These are phyloP conservation scores for Cichladusa arquata DNA, from an alignment of 2,113 vertebrate species.

Conservation along the genomic window DNA sequence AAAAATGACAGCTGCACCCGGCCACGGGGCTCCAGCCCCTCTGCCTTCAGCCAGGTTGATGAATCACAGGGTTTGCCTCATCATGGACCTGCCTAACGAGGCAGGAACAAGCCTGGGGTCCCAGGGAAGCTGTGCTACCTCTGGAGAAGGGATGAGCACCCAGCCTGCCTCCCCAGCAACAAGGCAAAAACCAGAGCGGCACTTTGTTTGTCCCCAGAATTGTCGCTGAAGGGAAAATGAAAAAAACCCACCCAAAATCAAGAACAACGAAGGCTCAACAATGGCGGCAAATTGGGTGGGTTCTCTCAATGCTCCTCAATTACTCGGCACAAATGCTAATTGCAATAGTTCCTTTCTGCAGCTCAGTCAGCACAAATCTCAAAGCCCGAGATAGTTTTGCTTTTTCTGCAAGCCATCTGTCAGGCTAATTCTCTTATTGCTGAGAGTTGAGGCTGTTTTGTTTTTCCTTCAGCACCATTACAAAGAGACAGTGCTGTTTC, in stretches of 20 bases:
- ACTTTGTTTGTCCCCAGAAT: background rate
- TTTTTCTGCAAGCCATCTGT: constrained; percentile 55
- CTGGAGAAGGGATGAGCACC: rapidly evolving
- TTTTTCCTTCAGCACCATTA: background rate
- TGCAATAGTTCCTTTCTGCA: constrained; percentile 20
- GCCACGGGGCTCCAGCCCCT: background rate
- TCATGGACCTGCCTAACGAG: background rate
- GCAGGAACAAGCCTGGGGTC: background rate
- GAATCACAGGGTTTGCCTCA: background rate
- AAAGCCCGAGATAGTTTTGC: constrained; percentile 25
- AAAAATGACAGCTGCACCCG: background rate
- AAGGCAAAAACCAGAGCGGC: background rate
- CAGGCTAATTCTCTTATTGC: constrained; percentile 38
- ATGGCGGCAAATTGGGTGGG: constrained; percentile 38
- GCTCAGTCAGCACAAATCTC: constrained; percentile 54
- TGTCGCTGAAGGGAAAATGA: background rate
- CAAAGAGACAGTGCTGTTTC: background rate
- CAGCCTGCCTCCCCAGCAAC: background rate
- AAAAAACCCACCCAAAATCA: background rate
- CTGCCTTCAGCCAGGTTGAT: background rate
- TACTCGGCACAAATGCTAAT: constrained; percentile 27
- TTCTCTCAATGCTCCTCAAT: constrained; percentile 38
- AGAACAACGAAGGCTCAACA: constrained; percentile 15
- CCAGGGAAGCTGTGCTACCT: background rate
- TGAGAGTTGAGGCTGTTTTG: background rate